phyloP scores from a whole-genome alignment of 2,113 vertebrate species.

The Grus americana region DNA sequence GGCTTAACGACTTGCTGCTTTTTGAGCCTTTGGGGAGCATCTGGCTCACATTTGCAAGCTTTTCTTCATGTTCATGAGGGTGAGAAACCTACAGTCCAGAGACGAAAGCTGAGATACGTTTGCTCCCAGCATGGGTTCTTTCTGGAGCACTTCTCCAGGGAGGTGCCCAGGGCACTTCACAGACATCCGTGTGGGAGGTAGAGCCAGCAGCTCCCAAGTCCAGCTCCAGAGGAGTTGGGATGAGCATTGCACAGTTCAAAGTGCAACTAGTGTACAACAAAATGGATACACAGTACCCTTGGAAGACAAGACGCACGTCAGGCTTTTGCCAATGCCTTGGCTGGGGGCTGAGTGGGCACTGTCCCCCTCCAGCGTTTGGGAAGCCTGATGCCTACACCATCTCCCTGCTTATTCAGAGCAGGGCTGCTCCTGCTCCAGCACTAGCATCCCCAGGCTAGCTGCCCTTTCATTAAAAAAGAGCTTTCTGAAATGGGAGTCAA shows the following conservation, averaged over 20 bases:
- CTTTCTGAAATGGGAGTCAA: not conserved
- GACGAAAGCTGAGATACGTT: not conserved
- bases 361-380: not conserved
- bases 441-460: not conserved
- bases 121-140: not conserved
- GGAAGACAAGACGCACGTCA: accelerated
- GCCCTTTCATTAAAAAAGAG: not conserved
- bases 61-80: not conserved
- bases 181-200: not conserved
- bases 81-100: not conserved
- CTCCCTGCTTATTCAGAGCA: not conserved
- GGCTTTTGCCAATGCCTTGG: not conserved
- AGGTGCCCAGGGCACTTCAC: accelerated
- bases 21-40: not conserved
- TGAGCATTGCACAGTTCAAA: not conserved
- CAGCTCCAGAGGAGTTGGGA: not conserved
- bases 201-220: not conserved
- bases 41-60: not conserved
- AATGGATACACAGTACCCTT: not conserved
- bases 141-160: not conserved
- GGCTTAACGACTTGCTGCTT: not conserved
- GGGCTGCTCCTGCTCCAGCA: not conserved
- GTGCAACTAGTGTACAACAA: not conserved
- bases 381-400: not conserved
- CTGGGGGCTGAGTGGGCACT: not conserved